Percentiles rank a stretch among this genome's conserved stretches.
phyloP scores from a whole-genome alignment of 2,888 invertebrate species.

The Netelia melanura region DNA sequence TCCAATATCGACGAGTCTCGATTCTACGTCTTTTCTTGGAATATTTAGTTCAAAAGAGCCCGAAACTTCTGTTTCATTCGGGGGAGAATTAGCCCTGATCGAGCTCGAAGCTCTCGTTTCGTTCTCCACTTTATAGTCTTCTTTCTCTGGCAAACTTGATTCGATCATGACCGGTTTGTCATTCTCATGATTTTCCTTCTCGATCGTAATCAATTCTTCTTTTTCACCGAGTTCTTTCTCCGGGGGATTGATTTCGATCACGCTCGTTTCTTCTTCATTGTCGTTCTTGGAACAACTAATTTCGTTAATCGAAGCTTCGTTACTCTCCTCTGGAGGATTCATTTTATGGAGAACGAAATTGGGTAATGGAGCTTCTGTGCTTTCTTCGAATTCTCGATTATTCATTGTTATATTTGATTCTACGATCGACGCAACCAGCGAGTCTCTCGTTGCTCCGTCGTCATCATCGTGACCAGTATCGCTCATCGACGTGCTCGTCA shows the following conservation, averaged over 20 bases:
- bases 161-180: not conserved
- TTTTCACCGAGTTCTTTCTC: not conserved
- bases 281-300: not conserved
- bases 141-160: not conserved
- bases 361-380: not conserved
- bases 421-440: not conserved
- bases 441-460: slow-evolving; percentile 11
- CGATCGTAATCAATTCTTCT: not conserved
- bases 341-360: not conserved
- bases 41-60: not conserved
- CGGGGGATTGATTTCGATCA: not conserved
- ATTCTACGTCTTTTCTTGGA: not conserved
- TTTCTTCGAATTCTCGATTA: slow-evolving; percentile 12
- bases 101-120: not conserved
- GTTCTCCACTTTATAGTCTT: not conserved
- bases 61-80: not conserved
- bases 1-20: slow-evolving; percentile 3
- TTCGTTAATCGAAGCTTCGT: slow-evolving; percentile 3
- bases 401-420: slow-evolving; percentile 15
- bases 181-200: not conserved
- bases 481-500: slow-evolving; percentile 27
- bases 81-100: not conserved
- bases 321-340: slow-evolving; percentile 2
- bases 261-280: not conserved
- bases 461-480: slow-evolving; percentile 42